Evolutionary conservation across 2,888 invertebrate genomes (phyloP).

Genomic region (Dryococelus australis): DNA sequence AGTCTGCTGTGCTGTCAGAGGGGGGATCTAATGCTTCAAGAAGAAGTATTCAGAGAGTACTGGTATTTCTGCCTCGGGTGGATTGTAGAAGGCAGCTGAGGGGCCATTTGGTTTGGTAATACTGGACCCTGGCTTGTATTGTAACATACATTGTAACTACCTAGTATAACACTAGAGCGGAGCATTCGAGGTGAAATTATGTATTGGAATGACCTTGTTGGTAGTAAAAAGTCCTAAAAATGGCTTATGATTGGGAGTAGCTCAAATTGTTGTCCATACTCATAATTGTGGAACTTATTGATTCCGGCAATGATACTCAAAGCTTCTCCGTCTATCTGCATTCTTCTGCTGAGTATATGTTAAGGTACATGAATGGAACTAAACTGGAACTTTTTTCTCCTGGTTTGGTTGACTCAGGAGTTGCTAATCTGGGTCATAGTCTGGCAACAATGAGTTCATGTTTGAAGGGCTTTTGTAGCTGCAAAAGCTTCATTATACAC

Average conservation of each 20-base stretch:
- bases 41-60: background rate
- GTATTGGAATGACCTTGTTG: background rate
- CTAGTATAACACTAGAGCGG: background rate
- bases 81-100: background rate
- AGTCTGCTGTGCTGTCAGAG: background rate
- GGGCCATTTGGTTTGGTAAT: background rate
- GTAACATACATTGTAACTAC: background rate
- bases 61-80: background rate
- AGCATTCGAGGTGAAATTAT: background rate
- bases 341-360: background rate
- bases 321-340: background rate
- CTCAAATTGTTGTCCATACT: background rate
- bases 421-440: background rate
- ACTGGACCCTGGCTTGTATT: background rate
- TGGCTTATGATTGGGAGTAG: background rate
- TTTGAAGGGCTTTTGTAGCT: background rate
- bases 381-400: background rate
- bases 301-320: background rate
- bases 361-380: background rate
- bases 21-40: background rate
- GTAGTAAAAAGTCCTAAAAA: background rate
- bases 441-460: background rate
- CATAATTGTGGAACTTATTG: background rate
- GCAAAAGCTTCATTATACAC: background rate
- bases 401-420: background rate